These are phyloP conservation scores for Serinus canaria DNA, from an alignment of 2,113 vertebrate species.

Conservation along the genomic window DNA sequence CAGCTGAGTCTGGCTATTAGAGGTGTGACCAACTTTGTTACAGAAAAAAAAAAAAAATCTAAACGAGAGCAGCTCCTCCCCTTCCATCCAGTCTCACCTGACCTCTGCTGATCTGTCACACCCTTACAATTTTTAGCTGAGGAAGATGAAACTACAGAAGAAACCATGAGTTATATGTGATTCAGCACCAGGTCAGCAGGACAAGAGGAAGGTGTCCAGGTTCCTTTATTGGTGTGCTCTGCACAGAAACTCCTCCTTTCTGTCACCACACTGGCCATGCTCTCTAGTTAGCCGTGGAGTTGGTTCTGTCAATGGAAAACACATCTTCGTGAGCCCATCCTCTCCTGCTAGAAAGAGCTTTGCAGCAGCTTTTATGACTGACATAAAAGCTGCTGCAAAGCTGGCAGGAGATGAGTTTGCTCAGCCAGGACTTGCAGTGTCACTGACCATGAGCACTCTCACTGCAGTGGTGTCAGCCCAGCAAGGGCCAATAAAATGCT, in stretches of 20 bases:
- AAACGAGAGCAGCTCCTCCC: constrained; percentile 13
- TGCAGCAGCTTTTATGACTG: too few relatives aligned
- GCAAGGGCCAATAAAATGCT: not conserved
- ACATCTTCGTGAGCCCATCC: not conserved
- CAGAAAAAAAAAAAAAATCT: not conserved
- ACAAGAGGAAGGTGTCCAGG: not conserved
- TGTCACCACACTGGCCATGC: not conserved
- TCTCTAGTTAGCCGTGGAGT: not conserved
- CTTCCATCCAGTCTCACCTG: not conserved
- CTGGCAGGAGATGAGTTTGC: not conserved
- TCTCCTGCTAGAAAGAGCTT: not conserved
- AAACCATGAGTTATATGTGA: not conserved
- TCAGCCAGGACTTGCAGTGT: not conserved
- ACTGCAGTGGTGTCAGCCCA: not conserved
- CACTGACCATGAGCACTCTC: not conserved
- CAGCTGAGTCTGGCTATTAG: not conserved
- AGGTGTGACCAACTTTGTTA: not conserved
- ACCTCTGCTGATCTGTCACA: constrained; percentile 35
- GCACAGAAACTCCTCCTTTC: not conserved
- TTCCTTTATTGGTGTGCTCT: not conserved
- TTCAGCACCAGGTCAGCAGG: not conserved
- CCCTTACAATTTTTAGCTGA: constrained; percentile 1
- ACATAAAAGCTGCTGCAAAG: not conserved
- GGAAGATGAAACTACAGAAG: constrained; percentile 9
- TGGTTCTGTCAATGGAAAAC: not conserved